These are phyloP conservation scores for Nipponacmea schrenckii DNA, from an alignment of 2,888 invertebrate species.

Conservation along the genomic window DNA sequence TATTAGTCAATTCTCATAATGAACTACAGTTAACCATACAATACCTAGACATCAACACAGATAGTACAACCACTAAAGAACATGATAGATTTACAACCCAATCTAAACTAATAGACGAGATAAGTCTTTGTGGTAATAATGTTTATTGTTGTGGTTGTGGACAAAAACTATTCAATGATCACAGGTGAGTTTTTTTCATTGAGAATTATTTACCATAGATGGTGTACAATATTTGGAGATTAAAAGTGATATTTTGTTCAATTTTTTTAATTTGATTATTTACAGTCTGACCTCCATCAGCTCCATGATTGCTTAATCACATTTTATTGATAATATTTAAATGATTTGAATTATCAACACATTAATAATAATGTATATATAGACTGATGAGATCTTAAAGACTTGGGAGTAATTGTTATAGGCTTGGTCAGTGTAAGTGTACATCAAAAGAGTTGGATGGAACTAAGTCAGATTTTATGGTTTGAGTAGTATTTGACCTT, in stretches of 20 bases:
- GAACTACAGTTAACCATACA: conserved; percentile 35
- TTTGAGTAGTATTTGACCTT: no score
- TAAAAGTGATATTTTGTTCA: neutral
- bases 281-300: no score
- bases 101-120: conserved; percentile 37
- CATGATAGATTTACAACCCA: conserved; percentile 21
- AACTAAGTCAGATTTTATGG: no score
- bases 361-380: neutral
- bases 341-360: no score
- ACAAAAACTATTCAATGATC: conserved; percentile 27
- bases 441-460: no score
- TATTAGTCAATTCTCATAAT: conserved; percentile 29
- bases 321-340: conserved; percentile 1
- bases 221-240: neutral
- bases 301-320: neutral
- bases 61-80: neutral
- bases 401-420: no score
- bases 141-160: conserved; percentile 50
- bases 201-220: neutral
- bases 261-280: no score
- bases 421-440: no score
- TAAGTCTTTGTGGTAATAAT: conserved; percentile 38
- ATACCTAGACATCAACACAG: conserved; percentile 13
- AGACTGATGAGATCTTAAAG: no score
- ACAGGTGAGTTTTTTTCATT: conserved; percentile 18